Base-by-base conservation (phyloP, 2,113 vertebrate genomes). In the Cyanoliseus patagonus region DNA sequence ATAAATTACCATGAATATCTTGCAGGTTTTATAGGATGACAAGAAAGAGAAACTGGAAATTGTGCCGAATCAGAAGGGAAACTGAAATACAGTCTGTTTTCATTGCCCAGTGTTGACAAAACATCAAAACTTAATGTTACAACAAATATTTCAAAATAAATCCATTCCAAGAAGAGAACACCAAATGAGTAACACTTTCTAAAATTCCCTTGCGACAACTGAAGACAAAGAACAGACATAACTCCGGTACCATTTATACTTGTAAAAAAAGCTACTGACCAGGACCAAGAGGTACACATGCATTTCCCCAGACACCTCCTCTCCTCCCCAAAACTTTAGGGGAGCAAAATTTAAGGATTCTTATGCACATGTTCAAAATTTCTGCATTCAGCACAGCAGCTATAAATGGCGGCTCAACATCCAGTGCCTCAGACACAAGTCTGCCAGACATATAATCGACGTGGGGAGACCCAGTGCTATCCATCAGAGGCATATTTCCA, bases 91-190 rank as follows among this genome's bases (percentile, higher is more conserved):
- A 59, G 94, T 42, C 59, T 94, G 51, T 33, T 90, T 92, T 67
- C 61, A 72, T 51, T 59, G 68, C n/a, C 80, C 42, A 19, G 11
- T 72, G 72, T 64, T 88, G 83, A 52, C 83, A 92, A 92, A 94
- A 86, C 76, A 92, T 33, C 59, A 80, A 51, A 93, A 83, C 27
- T 13, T 69, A 90, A 85, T 15, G n/a, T 47, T 52, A 69, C 7
- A 76, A 51, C 42, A 92, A 92, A 62, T 86, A 70, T 42, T 92
- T 88, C 37, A 35, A 67, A 93, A 90, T 41, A 94, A 92, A 92
- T 46, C 25, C 39, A 47, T 66, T 83, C 53, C 76, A 63, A 74
- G 41, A 7, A 28, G 19, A 77, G 51, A 83, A 86, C 88, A 78
- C 3, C 49, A 83, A 67, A 70, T 23, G 7, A 88, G 15, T 30